These are phyloP conservation scores for Podarcis lilfordi DNA, from an alignment of 2,797 vertebrate species.

Conservation along the genomic window DNA sequence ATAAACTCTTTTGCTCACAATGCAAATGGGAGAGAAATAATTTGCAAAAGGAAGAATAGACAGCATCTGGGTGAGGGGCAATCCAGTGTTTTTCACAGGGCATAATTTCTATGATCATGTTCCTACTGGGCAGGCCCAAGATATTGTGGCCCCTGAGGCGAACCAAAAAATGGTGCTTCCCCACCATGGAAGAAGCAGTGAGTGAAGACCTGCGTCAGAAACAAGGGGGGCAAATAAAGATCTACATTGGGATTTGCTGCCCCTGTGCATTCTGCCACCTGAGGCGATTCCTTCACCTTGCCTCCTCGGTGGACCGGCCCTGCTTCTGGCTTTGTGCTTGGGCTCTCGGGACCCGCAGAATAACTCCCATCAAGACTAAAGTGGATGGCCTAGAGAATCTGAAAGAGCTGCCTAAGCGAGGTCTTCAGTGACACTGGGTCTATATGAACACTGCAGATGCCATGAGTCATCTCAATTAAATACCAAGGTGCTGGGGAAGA, in stretches of 20 bases:
- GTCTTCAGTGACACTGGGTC: neutral
- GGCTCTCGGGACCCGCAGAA: neutral
- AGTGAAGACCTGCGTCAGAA: too few relatives aligned
- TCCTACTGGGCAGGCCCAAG: neutral
- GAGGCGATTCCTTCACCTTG: too few relatives aligned
- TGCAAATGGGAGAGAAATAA: neutral
- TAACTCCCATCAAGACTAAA: neutral
- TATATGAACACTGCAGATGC: neutral
- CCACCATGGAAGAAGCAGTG: too few relatives aligned
- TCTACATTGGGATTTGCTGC: too few relatives aligned
- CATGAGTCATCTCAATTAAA: neutral
- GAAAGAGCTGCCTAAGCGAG: neutral
- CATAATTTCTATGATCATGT: neutral
- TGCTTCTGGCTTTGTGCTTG: neutral
- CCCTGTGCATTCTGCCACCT: too few relatives aligned
- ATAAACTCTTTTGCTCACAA: neutral
- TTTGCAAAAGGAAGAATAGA: neutral
- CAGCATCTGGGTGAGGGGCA: neutral
- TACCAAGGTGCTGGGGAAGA: neutral
- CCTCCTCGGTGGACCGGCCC: too few relatives aligned
- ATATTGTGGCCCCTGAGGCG: too few relatives aligned
- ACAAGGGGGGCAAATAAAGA: too few relatives aligned
- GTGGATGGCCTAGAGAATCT: neutral
- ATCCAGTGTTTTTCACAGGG: neutral
- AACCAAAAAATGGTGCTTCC: too few relatives aligned